Evolutionary conservation across 2,888 invertebrate species (phyloP).

Genomic region (Cerastis rubricosa): DNA sequence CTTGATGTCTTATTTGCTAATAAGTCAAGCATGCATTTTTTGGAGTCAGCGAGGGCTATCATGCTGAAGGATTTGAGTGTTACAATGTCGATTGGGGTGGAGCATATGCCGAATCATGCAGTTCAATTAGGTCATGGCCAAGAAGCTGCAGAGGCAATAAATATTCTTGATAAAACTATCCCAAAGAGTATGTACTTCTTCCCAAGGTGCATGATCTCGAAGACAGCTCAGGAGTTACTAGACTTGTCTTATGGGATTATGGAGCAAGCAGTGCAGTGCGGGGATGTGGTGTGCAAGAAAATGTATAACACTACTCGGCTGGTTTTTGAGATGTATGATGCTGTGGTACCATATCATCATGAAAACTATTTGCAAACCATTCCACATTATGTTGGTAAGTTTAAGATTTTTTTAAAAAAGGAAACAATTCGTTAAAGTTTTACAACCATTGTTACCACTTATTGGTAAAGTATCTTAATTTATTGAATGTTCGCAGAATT

Average conservation of each 20-base stretch:
- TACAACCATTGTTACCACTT: background rate
- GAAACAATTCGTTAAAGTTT: background rate
- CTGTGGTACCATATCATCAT: constrained; percentile 95
- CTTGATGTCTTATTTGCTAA: constrained; percentile 94
- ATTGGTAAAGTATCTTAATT: background rate
- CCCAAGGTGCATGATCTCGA: constrained; percentile 91
- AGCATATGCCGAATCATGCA: constrained; percentile 77
- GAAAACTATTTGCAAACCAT: constrained; percentile 95
- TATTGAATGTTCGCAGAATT: background rate
- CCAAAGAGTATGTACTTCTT: constrained; percentile 88
- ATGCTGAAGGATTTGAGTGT: constrained; percentile 96
- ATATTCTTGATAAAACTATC: constrained; percentile 83
- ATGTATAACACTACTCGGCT: constrained; percentile 93
- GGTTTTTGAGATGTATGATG: constrained; percentile 94
- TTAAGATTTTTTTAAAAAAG: background rate
- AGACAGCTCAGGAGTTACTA: constrained; percentile 92
- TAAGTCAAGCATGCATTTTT: constrained; percentile 93
- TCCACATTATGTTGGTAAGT: constrained; percentile 96
- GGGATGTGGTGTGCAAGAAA: constrained; percentile 91
- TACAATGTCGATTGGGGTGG: constrained; percentile 91
- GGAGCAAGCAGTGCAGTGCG: constrained; percentile 92
- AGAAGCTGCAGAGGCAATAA: constrained; percentile 80
- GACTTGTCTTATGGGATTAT: constrained; percentile 92
- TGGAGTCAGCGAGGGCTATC: constrained; percentile 92
- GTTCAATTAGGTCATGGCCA: constrained; percentile 39